These are phyloP conservation scores for Heloderma charlesbogerti DNA, from an alignment of 2,113 vertebrate genomes.

Conservation along the genomic window DNA sequence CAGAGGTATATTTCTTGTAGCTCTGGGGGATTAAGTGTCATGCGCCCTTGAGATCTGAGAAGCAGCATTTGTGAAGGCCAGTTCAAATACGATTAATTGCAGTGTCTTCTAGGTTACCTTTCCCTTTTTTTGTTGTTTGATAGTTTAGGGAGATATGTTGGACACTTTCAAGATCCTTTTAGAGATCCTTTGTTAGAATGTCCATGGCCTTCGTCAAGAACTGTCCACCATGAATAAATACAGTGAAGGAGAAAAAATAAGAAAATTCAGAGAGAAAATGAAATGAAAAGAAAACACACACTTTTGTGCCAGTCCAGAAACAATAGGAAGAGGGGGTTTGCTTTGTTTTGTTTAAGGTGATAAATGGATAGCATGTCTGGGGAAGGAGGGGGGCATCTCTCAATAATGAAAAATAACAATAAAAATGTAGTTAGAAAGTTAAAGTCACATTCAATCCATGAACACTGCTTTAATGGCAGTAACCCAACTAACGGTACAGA, in stretches of 20 bases:
- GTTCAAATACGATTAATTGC: constrained; percentile 1
- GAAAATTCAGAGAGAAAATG: not conserved
- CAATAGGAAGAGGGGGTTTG: not conserved
- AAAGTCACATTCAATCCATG: not conserved
- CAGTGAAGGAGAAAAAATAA: constrained; percentile 2
- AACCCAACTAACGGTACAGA: not conserved
- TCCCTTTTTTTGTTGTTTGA: not conserved
- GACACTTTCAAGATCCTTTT: not conserved
- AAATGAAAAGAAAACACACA: not conserved
- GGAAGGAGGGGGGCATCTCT: not conserved
- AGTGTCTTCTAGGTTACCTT: not conserved
- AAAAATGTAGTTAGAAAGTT: not conserved
- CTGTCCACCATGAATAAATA: not conserved
- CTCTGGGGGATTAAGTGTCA: not conserved
- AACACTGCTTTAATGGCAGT: not conserved
- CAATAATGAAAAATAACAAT: not conserved
- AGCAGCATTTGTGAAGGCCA: not conserved
- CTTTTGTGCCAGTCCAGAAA: not conserved
- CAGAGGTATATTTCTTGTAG: not conserved
- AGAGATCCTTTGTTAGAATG: not conserved
- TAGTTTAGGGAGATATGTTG: not conserved
- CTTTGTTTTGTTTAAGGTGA: not conserved
- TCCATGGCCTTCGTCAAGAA: constrained; percentile 2
- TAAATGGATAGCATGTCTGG: not conserved
- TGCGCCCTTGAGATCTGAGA: not conserved